Base-by-base conservation (phyloP, 2,113 vertebrate genomes). In the Burhinus bistriatus region DNA sequence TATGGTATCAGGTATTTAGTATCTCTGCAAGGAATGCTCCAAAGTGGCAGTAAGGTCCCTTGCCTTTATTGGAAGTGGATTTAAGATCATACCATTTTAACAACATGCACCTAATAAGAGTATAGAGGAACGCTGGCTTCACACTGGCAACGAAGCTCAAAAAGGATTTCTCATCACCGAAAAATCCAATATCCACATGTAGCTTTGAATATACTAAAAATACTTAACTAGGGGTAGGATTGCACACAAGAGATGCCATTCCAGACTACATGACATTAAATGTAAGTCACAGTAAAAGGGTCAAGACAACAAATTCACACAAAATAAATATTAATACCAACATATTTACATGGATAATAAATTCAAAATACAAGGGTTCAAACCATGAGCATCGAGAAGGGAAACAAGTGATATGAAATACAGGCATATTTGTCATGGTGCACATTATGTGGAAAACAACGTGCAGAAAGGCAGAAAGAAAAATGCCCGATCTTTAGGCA, bases 31-130 rank as follows among this genome's bases (percentile, higher is more conserved):
- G n/a, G 6, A 87, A 40, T 20, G 12, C 16, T 83, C 25, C 30
- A 29, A 52, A 15, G 36, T 17, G 29, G 5, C 2, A 6, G 9
- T 11, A 34, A 71, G n/a, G 9, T 77, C 42, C 12, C 22, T 64
- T 49, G 20, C 21, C n/a, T 52, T n/a, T 42, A 15, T 5, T 80
- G 14, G n/a, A 64, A n/a, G 5, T 70, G n/a, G 17, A 44, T 44
- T 55, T 65, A 51, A 52, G 42, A 17, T 5, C 19, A 22, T 4
- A 13, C 2, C 10, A 12, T 49, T 78, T 70, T 66, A 75, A 52
- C 22, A 64, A 34, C 10, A n/a, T 0, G 0, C 22, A 26, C 5
- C 26, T 32, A 19, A 11, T 47, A 25, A 42, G 29, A 64, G 6
- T 42, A 25, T 5, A 80, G 75, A 76, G 23, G 4, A 65, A 59